Base-by-base conservation (phyloP, 2,113 vertebrate genomes). In the Myxocyprinus asiaticus region DNA sequence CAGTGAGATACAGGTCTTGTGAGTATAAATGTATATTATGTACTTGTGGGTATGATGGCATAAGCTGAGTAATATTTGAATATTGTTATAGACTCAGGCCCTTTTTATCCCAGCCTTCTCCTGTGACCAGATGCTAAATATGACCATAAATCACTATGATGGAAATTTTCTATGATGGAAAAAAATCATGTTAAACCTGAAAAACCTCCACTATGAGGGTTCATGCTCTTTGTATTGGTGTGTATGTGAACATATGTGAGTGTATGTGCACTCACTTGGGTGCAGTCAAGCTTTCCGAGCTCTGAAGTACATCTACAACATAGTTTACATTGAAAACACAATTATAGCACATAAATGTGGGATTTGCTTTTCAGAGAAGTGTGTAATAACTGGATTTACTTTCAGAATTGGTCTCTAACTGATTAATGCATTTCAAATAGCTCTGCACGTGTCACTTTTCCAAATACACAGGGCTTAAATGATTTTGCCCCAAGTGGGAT, bases 401-500 rank as follows among this genome's bases (percentile, higher is more conserved):
- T 45, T 5, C n/a, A 9, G n/a, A 47, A 67, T 6, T 6, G 47
- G 63, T 15, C 56, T 17, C 55, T 75, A 63, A 82, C 71, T 63
- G 44, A 67, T 53, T 66, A 50, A 53, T 45, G 62, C 61, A 12
- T 9, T 14, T 12, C 6, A 7, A 69, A 4, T n/a, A 9, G 6
- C 62, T 56, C 10, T 56, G 43, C 53, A 45, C 15, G 5, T 56
- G 9, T 70, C 14, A 11, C 69, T 62, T 22, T 63, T 70, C 14
- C 15, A 43, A n/a, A 48, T 51, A 80, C 55, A 43, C 14, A 56
- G 56, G 48, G 48, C 64, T 74, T 56, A 65, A 82, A 78, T 50
- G 5, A 67, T 78, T 72, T 78, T 55, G 9, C 53, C 43, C 50
- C 58, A 70, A n/a, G 43, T 51, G 8, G n/a, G 62, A 68, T 68